These are phyloP conservation scores for Mechanitis mazaeus DNA, from an alignment of 2,888 invertebrate genomes.

Conservation along the genomic window DNA sequence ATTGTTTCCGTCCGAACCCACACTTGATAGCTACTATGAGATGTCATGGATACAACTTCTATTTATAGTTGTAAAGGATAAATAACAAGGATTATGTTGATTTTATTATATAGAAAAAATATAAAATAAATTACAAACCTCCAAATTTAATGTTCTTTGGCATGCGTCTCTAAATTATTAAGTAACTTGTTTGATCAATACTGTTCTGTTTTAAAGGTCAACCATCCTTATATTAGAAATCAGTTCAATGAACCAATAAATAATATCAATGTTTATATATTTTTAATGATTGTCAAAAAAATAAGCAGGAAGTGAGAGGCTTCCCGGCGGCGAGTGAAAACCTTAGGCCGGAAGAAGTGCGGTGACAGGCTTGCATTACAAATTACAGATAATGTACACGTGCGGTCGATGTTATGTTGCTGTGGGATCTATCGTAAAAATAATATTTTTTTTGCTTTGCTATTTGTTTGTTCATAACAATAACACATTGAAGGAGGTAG, in stretches of 20 bases:
- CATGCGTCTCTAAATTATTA: too few species aligned
- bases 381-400: conserved; percentile 56
- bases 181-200: too few species aligned
- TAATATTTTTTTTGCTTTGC: conserved; percentile 3
- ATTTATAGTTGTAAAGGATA: neutral
- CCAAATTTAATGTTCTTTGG: too few species aligned
- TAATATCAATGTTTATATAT: conserved; percentile 43
- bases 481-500: too few species aligned
- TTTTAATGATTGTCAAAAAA: conserved; percentile 65
- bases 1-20: neutral
- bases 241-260: conserved; percentile 25
- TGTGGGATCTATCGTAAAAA: conserved; percentile 11
- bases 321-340: conserved; percentile 65
- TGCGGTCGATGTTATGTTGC: conserved; percentile 35
- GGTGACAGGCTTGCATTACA: conserved; percentile 66
- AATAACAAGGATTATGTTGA: neutral
- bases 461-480: neutral
- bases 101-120: too few species aligned
- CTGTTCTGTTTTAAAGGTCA: too few species aligned
- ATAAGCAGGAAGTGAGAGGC: conserved; percentile 66
- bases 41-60: neutral
- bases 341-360: conserved; percentile 59
- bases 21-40: neutral
- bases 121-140: too few species aligned
- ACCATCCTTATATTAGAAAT: neutral